Conservation (phyloP, 1,140 invertebrate species). For the Lordiphosa collinella region DNA sequence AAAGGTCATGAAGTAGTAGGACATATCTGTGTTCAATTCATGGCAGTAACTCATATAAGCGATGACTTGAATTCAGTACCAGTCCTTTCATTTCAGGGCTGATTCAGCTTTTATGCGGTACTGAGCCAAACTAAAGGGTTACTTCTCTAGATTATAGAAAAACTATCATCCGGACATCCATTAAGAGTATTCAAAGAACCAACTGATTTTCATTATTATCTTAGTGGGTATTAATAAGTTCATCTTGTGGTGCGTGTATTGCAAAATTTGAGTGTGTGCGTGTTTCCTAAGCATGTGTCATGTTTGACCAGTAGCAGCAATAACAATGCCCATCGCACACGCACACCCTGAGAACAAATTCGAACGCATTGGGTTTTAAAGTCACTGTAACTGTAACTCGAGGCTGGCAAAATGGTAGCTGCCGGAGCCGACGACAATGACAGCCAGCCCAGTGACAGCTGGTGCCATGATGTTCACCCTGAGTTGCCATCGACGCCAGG, state of each 20-base stretch:
- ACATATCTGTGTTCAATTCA: too few species aligned
- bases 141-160: too few species aligned
- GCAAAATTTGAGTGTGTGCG: not conserved
- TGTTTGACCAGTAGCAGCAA: conserved; percentile 56
- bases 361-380: conserved; percentile 47
- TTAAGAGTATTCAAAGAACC: not conserved
- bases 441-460: conserved; percentile 40
- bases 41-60: too few species aligned
- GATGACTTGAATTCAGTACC: too few species aligned
- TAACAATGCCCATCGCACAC: conserved; percentile 4
- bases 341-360: conserved; percentile 6
- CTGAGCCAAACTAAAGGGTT: too few species aligned
- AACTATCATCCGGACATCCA: too few species aligned
- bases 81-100: too few species aligned
- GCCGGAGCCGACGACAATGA: conserved; percentile 46
- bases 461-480: conserved; percentile 6
- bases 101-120: too few species aligned
- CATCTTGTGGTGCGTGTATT: not conserved
- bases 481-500: conserved; percentile 39
- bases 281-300: conserved; percentile 42
- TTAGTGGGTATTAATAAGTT: too few species aligned
- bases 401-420: conserved; percentile 39
- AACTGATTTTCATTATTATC: not conserved
- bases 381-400: conserved; percentile 65
- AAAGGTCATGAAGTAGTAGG: too few species aligned